Base-by-base conservation (phyloP, 2,113 vertebrate genomes). In the Aspiorhynchus laticeps region DNA sequence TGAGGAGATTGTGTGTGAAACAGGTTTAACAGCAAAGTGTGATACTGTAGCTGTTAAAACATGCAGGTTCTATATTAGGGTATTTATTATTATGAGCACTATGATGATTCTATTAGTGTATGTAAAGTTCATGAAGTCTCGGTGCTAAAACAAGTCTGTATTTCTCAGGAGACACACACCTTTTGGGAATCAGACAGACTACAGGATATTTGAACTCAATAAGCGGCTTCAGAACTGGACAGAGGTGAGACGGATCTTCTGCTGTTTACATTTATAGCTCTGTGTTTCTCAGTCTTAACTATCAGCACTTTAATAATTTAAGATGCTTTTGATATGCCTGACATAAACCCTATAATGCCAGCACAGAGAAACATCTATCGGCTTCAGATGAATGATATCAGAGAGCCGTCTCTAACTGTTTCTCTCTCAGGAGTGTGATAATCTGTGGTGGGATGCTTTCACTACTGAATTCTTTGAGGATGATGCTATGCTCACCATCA, bases 361-460 rank as follows among this genome's bases (percentile, higher is more conserved):
- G 48, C 17, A 21, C 33, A 75, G 48, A 75, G 48, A 38, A 6
- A 6, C 31, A 38, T 28, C 28, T 19, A 5, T 53, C 51, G 1
- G 51, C 53, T 24, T 24, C 19, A 21, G 26, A 31, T 15, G 26
- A 15, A 36, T 41, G 48, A 11, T 59, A 14, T 36, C 53, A 59
- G 78, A n/a, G 33, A 31, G 17, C 3, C 5, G 11, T 26, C 12
- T 63, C 26, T 31, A 12, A 46, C 74, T 63, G 19, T 33, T 6
- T 46, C 36, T 81, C 15, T 36, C 28, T 65, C 26, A 99, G 98
- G 98, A 99, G 91, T 99, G 98, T 96, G 98, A 99, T 95, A 99
- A 99, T 96, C 96, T 99, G 89, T 99, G 98, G 98, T 99, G 98
- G 98, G 98, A 99, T 1, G 98, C 98, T 76, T 99, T 99, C 92